Base-by-base conservation (phyloP, 2,113 vertebrate species). In the Paradisaea rubra region DNA sequence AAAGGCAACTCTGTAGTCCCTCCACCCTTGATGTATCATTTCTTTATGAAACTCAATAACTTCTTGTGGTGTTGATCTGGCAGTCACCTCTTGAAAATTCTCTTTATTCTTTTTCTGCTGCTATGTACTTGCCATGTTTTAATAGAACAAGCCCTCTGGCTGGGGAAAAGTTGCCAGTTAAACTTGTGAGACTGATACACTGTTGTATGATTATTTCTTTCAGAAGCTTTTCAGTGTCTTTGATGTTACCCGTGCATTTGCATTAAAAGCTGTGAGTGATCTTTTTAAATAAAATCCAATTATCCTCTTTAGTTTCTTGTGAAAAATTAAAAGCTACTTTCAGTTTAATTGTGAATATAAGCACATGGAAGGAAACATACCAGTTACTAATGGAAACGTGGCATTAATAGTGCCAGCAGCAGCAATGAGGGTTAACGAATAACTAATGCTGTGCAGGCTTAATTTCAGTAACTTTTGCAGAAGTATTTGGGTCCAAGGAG, bases 61-160 rank as follows among this genome's bases (percentile, higher is more conserved):
- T 85, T 71, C 61, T 92, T 85, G 41, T 85, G n/a, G 70, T 82
- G 70, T 87, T 91, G 81, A 87, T 96, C 66, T 85, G 57, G 57
- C 81, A 72, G 65, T 65, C 65, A 92, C 35, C 45, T 80, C 84
- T 95, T 95, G 88, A 93, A 95, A 94, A 95, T 95, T 94, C 93
- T 86, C 93, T 96, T 95, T 96, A 88, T 96, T 95, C 79, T 94
- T 88, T 88, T 85, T 72, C 66, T 88, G 25, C 37, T 94, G 54
- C 50, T 88, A 50, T 88, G 66, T 89, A 82, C 64, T 93, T 89
- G 17, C 84, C 61, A 52, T 89, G 57, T 82, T 94, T 94, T 82
- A 72, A 61, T 49, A 91, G 88, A 91, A 94, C 81, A 96, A 45
- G 11, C 78, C 91, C 89, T 93, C 85, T 88, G 92, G 95, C 91